Base-by-base conservation (phyloP, 2,113 vertebrate genomes). In the Triplophysa rosa region DNA sequence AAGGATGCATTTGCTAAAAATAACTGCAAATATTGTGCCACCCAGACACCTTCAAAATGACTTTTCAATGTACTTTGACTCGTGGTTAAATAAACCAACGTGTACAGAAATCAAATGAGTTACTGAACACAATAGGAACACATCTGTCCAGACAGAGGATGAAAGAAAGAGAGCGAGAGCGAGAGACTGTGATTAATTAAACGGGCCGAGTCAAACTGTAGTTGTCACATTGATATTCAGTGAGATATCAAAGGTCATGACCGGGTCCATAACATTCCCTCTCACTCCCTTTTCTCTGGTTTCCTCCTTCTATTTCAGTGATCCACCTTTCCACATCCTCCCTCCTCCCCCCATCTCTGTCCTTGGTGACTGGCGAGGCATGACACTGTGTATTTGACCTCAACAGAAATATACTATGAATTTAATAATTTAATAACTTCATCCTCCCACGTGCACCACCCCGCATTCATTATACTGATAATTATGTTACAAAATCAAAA, bases 261-360 rank as follows among this genome's bases (percentile, higher is more conserved):
- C 14, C 19, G 72, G 72, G 40, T 75, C 23, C 59, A 47, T 75
- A 63, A 26, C 59, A 62, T 63, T n/a, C 40, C 59, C 59, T 45
- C 45, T 77, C 45, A 64, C 74, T 77, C 74, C 61, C 74, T 49
- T 77, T 65, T 65, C 47, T 54, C 40, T 19, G 8, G 23, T 23
- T n/a, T 77, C 74, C 74, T 77, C 74, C 74, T 77, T 26, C 74
- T 65, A 77, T 77, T 77, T 64, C 74, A 77, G 58, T 11, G 61
- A 77, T 77, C 45, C 74, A 77, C 74, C 61, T 75, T 75, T 64
- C 45, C 47, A 52, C 45, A 52, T 77, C 74, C 61, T 76, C 61
- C 73, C 29, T 29, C 68, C 26, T 1, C 70, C 4, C 70, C 40
- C 37, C 37, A 8, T 77, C 62, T 37, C 73, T 77, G 74, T 77